Base-by-base conservation (phyloP, 2,113 vertebrate genomes). In the Tympanuchus pallidicinctus region DNA sequence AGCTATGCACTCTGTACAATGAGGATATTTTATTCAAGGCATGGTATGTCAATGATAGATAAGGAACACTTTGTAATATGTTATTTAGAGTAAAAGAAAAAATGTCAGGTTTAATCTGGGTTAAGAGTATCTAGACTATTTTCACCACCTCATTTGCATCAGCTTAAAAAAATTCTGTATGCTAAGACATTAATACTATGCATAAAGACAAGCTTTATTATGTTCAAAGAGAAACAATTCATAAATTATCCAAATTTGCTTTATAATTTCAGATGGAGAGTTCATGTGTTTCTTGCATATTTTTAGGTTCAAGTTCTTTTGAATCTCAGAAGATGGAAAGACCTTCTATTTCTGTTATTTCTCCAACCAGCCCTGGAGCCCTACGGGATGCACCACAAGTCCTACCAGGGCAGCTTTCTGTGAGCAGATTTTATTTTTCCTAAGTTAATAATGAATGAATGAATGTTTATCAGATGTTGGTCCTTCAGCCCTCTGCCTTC, bases 271-370 rank as follows among this genome's bases (percentile, higher is more conserved):
- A n/a, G 2, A 56, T 75, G 28, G 13, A 36, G 74, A 59, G 5
- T 80, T 93, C 18, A 22, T 38, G 6, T 82, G 22, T 81, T 92
- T 89, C 47, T 90, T 13, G 4, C 48, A 28, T 94, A 43, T 40
- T 92, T 96, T 97, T 98, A 97, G 99, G 99, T 97, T 99, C 99
- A 59, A 99, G 99, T 98, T 99, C 99, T 86, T 99, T 99, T 97
- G 99, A 99, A 98, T 99, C 99, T 78, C 99, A 99, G 97, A 99
- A 99, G 97, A 99, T 99, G 99, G 99, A 99, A 71, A 98, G 99
- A 69, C 99, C 99, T 80, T 99, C 99, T n/a, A 99, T 99, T 97
- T 99, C 99, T 70, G 98, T 99, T 94, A 99, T 99, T 98, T 99
- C 99, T 92, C 99, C 99, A 0, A 99, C 99, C 59, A 99, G 99